Evolutionary conservation across 2,797 vertebrate genomes (phyloP), one percentile per base, ranked within the genome.

Genomic region (Gambelia wislizenii): DNA sequence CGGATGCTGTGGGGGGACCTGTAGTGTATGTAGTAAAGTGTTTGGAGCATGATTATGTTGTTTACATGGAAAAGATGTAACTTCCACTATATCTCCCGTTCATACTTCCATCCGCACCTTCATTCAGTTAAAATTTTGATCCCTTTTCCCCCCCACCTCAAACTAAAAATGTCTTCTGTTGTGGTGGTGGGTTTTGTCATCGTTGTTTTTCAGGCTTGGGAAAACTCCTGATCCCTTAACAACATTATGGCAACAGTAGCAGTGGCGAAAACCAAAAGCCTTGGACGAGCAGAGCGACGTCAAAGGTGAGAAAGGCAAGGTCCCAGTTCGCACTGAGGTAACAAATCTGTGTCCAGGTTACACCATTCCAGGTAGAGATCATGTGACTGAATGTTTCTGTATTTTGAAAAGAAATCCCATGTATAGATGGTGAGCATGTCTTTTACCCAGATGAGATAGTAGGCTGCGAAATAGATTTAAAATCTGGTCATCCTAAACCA

Each of bases 221-320:
- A 54, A 69, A 44, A 33, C 16, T 79, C 61, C 47, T n/a, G 12
- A 20, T 20, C 33, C 74, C 25, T 30, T 18, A 13, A 27, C 7
- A 8, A 14, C 33, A 69, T 33, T 81, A 77, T 88, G 87, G 72
- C 59, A 27, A 16, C 80, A 0, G 10, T 83, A 1, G 33, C 18
- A 12, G 22, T 49, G 33, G 44, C 54, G 16, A 88, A 42, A 77
- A 5, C n/a, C 69, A 74, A 59, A 27, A 47, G 2, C 0, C 25
- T 20, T 6, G 0, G 25, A 18, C n/a, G 22, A 79, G 8, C 1
- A 18, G 20, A 77, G n/a, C 25, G 8, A 16, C 0, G 14, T 69
- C 42, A 69, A 52, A 88, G 87, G 87, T 88, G 82, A 88, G 87
- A 81, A 13, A n/a, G n/a, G n/a, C n/a, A n/a, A 54, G 8, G 52